Base-by-base conservation (phyloP, 1,140 invertebrate genomes). In the Pseudomyrmex dendroicus region DNA sequence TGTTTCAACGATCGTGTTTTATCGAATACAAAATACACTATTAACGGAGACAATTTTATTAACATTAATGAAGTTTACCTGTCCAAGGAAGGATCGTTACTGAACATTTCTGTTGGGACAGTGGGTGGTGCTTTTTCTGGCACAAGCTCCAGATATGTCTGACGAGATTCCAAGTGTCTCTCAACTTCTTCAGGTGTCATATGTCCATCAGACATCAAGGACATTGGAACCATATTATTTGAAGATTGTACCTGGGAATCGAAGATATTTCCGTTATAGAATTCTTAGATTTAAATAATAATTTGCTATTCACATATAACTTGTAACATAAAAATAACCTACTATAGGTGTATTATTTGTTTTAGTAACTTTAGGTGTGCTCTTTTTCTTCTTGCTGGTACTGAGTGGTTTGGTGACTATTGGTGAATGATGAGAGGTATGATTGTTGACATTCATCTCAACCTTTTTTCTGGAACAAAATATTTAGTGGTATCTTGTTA, bases 131-230 rank as follows among this genome's bases (percentile, higher is more conserved):
- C 97, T 89, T 97, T 96, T 92, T 98, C 98, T 17, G 97, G 97
- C 76, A 97, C 95, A 62, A 98, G 95, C 91, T 98, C 97, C 91
- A 98, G 94, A 88, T 96, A 97, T 74, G 96, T 96, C 89, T 98
- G 97, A 78, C 97, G 95, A 56, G 98, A 97, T 93, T 98, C 97
- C 82, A 99, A 95, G 93, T 98, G 98, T 66, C 97, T 95, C 91
- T 98, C 97, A 7, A 98, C 97, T 94, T 99, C 98, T 90, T 98
- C 98, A 2, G 97, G 96, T 15, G 98, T 98, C 96, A 98, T 97
- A 86, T 98, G 97, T 66, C 97, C 97, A 94, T 97, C 97, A 59
- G 96, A 96, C 86, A 96, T 94, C 50, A 95, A 88, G 52, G 95
- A 94, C 63, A 95, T 91, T 5, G 92, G 91, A 59, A 92, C 83